Evolutionary conservation across 2,797 vertebrate species (phyloP), one percentile per base, ranked within the genome.

Genomic region (Yasuhikotakia modesta): DNA sequence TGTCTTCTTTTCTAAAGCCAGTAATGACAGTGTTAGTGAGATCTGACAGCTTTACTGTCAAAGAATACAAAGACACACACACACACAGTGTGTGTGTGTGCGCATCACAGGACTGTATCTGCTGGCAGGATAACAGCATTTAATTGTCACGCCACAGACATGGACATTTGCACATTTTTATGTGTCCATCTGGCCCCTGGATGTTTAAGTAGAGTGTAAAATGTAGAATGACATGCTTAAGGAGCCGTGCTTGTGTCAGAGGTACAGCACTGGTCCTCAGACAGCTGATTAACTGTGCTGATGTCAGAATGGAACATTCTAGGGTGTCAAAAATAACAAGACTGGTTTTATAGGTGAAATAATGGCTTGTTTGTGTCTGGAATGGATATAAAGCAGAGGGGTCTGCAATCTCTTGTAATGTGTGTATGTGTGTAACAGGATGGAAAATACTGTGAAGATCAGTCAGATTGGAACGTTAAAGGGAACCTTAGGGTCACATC

Each of bases 21-120:
- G 69, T 89, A 88, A 90, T 92, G 88, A 87, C 24, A n/a, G n/a
- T 13, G 60, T 86, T 81, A 84, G 85, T 75, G 79, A 85, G 76
- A 86, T 72, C 84, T 88, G 70, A 79, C 79, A 84, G 88, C 81
- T 87, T 80, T 81, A 85, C 79, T 78, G 80, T 65, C 53, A 70
- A 67, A 82, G 81, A 87, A 83, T 55, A 84, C 77, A 53, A 82
- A 81, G 39, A 48, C 43, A 24, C 21, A 10, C 70, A 58, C 32
- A 16, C n/a, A n/a, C n/a, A n/a, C n/a, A n/a, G n/a, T n/a, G n/a
- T n/a, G n/a, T n/a, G n/a, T n/a, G n/a, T n/a, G n/a, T n/a, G n/a
- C n/a, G n/a, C n/a, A n/a, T n/a, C n/a, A n/a, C n/a, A n/a, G n/a
- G n/a, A n/a, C n/a, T n/a, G n/a, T n/a, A n/a, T n/a, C n/a, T n/a